phyloP scores from a whole-genome alignment of 2,888 invertebrate genomes.

The Pemphredon lugubris region DNA sequence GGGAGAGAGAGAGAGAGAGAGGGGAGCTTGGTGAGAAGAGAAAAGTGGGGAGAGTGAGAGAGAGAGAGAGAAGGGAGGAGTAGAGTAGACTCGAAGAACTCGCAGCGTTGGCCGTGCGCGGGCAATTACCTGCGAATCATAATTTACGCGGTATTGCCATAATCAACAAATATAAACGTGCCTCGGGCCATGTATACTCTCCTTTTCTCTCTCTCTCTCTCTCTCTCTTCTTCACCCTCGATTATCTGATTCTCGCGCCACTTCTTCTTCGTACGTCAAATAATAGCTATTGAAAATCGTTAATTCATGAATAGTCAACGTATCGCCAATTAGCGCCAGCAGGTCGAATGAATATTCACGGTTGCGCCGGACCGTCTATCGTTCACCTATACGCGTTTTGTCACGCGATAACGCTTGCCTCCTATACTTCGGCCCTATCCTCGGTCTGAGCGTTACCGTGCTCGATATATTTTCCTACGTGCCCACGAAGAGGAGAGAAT shows the following conservation, averaged over 20 bases:
- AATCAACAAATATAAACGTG: constrained; percentile 42
- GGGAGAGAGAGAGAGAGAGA: background rate
- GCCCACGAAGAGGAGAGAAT: background rate
- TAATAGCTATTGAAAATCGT: constrained; percentile 79
- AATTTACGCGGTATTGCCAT: constrained; percentile 65
- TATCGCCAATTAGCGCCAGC: constrained; percentile 77
- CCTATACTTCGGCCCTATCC: constrained; percentile 14
- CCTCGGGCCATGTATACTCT: constrained; percentile 13
- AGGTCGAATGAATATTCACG: constrained; percentile 77
- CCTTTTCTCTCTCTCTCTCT: background rate
- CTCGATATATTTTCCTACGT: background rate
- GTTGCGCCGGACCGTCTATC: constrained; percentile 64
- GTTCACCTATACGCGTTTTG: constrained; percentile 67
- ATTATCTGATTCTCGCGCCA: constrained; percentile 31
- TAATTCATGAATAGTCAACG: constrained; percentile 79
- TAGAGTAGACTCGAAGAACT: constrained; percentile 35
- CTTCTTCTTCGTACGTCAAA: constrained; percentile 65
- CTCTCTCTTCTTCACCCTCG: constrained; percentile 9
- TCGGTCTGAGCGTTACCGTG: background rate
- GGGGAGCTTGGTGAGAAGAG: constrained; percentile 5
- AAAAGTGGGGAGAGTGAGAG: no score
- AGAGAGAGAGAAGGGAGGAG: constrained; percentile 3
- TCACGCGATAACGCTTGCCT: constrained; percentile 71
- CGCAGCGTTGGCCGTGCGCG: constrained; percentile 61
- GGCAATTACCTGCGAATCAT: constrained; percentile 74